Percentiles rank a stretch among this genome's conserved stretches.
Conservation (phyloP, 53 echinoderm and acorn worm species). For the Temnopleurus reevesii region DNA sequence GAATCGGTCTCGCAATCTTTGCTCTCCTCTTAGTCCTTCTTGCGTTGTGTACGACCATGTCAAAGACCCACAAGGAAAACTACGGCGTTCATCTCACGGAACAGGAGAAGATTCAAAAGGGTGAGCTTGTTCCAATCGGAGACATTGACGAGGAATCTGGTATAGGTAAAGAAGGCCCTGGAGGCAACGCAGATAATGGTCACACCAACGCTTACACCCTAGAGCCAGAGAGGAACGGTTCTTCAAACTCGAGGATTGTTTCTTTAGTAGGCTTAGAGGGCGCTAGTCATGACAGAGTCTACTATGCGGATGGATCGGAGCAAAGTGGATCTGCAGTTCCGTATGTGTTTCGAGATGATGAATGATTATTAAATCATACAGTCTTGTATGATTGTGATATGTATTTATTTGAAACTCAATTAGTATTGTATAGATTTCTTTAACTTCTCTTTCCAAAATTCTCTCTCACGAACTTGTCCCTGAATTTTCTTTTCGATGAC, state of each 20-base stretch:
- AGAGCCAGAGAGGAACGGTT: not conserved
- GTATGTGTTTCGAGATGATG: no score
- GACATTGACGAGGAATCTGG: not conserved
- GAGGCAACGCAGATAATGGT: not conserved
- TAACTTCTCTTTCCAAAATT: no score
- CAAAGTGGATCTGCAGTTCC: not conserved
- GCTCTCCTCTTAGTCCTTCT: constrained; percentile 1
- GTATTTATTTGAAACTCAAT: no score
- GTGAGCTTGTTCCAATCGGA: not conserved
- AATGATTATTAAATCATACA: no score
- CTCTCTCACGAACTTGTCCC: no score
- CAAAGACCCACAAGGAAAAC: not conserved
- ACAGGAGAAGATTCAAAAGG: not conserved
- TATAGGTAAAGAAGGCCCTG: not conserved
- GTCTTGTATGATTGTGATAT: no score
- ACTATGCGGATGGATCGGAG: not conserved
- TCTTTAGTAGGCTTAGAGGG: not conserved
- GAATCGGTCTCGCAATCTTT: not conserved
- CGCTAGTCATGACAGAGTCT: not conserved
- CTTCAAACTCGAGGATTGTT: not conserved
- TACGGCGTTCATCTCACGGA: not conserved
- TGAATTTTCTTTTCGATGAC: no score
- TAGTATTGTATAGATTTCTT: no score
- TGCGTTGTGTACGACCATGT: not conserved
- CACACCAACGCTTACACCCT: not conserved